Conservation (phyloP, 2,797 vertebrate species). For the Percopsis omiscomaycus region DNA sequence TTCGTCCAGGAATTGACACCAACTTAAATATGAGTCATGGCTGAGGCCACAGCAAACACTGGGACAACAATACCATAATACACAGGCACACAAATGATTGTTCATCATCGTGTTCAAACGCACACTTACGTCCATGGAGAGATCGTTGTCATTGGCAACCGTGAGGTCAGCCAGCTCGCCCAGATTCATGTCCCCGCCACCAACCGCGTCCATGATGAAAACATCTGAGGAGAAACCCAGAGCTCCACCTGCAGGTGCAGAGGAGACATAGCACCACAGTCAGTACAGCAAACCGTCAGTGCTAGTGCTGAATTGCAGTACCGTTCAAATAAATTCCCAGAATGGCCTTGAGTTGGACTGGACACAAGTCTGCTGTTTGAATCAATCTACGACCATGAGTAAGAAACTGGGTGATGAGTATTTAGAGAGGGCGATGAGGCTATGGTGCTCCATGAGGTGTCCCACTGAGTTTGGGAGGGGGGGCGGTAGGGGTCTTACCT, state of each 20-base stretch:
- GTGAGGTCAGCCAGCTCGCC: conserved; percentile 92
- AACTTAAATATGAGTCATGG: no score
- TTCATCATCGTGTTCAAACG: no score
- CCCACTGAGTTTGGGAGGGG: background rate
- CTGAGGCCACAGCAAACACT: no score
- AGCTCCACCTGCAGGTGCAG: conserved; percentile 75
- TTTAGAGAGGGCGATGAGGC: background rate
- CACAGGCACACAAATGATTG: no score
- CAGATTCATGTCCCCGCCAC: conserved; percentile 88
- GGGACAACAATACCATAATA: no score
- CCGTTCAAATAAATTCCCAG: no score
- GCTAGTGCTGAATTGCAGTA: no score
- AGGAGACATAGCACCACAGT: conserved; percentile 24
- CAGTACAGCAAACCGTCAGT: background rate
- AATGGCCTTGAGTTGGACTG: no score
- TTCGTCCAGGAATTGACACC: no score
- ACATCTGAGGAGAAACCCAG: conserved; percentile 89
- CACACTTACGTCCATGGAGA: conserved; percentile 85
- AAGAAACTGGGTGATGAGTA: background rate
- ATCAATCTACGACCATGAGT: background rate
- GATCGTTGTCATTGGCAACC: conserved; percentile 90
- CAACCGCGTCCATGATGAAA: conserved; percentile 89
- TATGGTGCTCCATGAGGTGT: background rate
- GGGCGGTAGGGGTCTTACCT: conserved; percentile 71
- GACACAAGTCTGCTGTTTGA: no score